These are phyloP conservation scores for Sciurus vulgaris DNA, from an alignment of 2,797 vertebrate species.

Conservation along the genomic window DNA sequence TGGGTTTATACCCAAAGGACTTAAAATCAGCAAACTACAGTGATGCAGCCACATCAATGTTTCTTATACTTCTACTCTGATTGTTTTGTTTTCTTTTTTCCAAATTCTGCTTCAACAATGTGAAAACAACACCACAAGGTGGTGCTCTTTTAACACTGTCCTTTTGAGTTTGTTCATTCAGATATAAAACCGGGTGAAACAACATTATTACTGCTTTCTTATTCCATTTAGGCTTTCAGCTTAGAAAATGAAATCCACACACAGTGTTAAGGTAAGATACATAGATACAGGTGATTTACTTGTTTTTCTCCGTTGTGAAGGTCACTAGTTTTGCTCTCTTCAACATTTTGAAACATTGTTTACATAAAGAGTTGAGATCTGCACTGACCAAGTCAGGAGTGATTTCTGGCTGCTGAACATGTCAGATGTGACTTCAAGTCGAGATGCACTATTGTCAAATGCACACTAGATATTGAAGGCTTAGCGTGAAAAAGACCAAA, in stretches of 20 bases:
- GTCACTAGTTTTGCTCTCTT: background rate
- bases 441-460: background rate
- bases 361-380: background rate
- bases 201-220: background rate
- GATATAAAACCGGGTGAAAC: background rate
- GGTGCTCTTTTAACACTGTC: constrained; percentile 83
- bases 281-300: background rate
- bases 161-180: background rate
- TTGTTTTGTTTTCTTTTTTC: background rate
- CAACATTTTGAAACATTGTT: background rate
- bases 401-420: rapidly evolving
- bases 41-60: too few relatives aligned
- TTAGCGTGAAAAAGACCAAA: background rate
- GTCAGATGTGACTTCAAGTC: background rate
- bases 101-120: constrained; percentile 25
- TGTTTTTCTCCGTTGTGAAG: background rate
- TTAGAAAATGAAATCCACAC: constrained; percentile 1
- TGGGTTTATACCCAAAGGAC: too few relatives aligned
- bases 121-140: constrained; percentile 82
- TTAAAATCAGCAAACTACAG: too few relatives aligned
- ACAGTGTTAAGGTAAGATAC: background rate
- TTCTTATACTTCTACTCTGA: background rate
- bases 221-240: background rate
- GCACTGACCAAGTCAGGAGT: background rate
- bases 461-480: background rate